These are phyloP conservation scores for Vulpes vulpes DNA, from an alignment of 2,113 vertebrate genomes.

Conservation along the genomic window DNA sequence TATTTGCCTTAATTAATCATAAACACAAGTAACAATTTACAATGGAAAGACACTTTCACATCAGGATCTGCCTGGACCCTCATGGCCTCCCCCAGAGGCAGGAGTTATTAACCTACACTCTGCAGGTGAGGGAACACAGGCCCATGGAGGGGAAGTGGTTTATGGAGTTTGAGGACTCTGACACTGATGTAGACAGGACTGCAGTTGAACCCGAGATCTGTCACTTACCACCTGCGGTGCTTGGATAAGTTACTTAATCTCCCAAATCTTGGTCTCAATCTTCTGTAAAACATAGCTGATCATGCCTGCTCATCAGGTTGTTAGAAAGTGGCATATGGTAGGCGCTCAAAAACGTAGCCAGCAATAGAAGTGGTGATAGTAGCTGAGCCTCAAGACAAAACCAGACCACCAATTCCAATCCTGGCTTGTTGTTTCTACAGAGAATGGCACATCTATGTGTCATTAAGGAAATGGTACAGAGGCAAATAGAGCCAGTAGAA, in stretches of 20 bases:
- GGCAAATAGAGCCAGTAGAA: neutral
- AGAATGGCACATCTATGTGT: neutral
- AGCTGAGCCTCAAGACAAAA: neutral
- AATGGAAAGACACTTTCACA: neutral
- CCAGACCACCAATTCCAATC: neutral
- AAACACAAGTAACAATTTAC: neutral
- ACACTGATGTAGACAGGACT: neutral
- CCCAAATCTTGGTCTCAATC: neutral
- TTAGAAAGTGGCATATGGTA: neutral
- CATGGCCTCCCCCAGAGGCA: neutral
- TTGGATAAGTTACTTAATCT: neutral
- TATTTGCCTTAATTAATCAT: neutral
- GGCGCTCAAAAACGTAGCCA: neutral
- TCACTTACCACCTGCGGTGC: neutral
- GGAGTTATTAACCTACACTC: neutral
- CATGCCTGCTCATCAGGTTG: neutral
- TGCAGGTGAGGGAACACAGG: too few relatives aligned
- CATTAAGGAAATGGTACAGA: neutral
- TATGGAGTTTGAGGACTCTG: neutral
- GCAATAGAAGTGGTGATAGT: neutral
- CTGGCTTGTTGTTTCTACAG: neutral
- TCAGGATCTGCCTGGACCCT: neutral
- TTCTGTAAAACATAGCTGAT: neutral
- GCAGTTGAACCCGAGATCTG: neutral
- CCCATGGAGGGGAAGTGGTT: neutral